Evolutionary conservation across 2,113 vertebrate genomes (phyloP).

Genomic region (Chitala chitala): DNA sequence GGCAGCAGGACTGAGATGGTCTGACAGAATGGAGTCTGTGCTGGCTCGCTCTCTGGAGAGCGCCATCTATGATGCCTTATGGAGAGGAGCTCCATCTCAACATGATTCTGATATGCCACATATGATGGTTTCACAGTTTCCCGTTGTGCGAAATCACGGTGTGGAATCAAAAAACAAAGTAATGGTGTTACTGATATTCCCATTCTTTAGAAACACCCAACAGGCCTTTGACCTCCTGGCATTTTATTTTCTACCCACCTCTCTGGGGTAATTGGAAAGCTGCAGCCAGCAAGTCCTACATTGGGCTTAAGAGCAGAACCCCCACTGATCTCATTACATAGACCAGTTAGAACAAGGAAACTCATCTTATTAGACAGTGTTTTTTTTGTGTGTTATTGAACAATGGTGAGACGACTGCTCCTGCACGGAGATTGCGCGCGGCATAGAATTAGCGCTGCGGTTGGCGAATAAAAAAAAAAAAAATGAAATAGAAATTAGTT

Average conservation of each 20-base stretch:
- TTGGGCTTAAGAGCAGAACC: slow-evolving; percentile 29
- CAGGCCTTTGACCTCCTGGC: slow-evolving; percentile 64
- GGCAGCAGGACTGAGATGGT: too few species aligned
- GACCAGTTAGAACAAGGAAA: slow-evolving; percentile 70
- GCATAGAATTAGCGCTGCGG: background rate
- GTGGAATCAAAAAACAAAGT: background rate
- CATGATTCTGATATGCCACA: background rate
- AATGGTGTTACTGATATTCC: slow-evolving; percentile 23
- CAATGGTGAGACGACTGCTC: slow-evolving; percentile 35
- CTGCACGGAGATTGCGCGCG: background rate
- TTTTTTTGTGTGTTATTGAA: slow-evolving; percentile 54
- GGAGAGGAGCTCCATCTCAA: background rate
- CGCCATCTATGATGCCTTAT: too few species aligned
- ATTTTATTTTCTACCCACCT: slow-evolving; percentile 49
- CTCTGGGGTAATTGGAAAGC: slow-evolving; percentile 53
- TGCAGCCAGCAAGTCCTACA: slow-evolving; percentile 32
- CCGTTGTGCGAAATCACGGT: background rate
- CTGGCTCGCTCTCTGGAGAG: too few species aligned
- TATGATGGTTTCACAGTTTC: background rate
- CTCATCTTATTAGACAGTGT: slow-evolving; percentile 59
- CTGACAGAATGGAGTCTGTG: too few species aligned
- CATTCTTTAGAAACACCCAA: slow-evolving; percentile 42
- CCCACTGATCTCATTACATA: slow-evolving; percentile 59
- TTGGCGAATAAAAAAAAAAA: background rate
- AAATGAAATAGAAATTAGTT: background rate